A percentile compares a stretch with the other conserved stretches of the same genome.
Conservation (phyloP, 2,797 vertebrate species). For the Centropyge bicolor region DNA sequence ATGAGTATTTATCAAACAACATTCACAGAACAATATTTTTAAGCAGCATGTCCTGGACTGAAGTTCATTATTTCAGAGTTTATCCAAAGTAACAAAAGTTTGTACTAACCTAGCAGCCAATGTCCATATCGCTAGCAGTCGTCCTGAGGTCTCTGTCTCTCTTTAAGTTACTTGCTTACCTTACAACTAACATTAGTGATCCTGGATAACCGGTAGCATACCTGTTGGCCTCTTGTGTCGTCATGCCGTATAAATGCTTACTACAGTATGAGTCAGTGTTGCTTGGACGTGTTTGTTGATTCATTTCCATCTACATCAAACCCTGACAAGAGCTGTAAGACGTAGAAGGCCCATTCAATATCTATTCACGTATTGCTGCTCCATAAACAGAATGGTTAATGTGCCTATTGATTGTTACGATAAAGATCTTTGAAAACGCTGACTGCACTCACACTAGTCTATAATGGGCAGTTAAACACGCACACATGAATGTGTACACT, state of each 20-base stretch:
- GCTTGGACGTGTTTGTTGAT: conserved; percentile 5
- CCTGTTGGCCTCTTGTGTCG: neutral
- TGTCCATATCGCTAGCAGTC: no score
- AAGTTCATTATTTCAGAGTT: no score
- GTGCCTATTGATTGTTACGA: conserved; percentile 56
- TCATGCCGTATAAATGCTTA: conserved; percentile 5
- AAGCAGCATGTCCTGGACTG: no score
- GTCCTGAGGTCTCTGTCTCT: no score
- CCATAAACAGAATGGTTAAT: conserved; percentile 58
- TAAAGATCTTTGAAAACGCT: conserved; percentile 53
- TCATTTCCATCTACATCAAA: conserved; percentile 18
- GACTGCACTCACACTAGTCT: conserved; percentile 27
- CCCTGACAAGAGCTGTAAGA: conserved; percentile 11
- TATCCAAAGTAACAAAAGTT: no score
- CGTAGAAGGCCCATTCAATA: conserved; percentile 25
- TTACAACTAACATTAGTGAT: no score
- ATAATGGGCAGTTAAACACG: conserved; percentile 38
- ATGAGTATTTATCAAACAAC: no score
- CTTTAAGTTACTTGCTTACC: no score
- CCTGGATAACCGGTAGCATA: no score
- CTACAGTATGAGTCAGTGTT: neutral
- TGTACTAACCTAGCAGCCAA: no score
- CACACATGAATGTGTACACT: conserved; percentile 1
- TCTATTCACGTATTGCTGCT: conserved; percentile 29
- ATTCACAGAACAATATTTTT: no score